Evolutionary conservation across 2,797 vertebrate genomes (phyloP).

Genomic region (Ambastaia sidthimunki): DNA sequence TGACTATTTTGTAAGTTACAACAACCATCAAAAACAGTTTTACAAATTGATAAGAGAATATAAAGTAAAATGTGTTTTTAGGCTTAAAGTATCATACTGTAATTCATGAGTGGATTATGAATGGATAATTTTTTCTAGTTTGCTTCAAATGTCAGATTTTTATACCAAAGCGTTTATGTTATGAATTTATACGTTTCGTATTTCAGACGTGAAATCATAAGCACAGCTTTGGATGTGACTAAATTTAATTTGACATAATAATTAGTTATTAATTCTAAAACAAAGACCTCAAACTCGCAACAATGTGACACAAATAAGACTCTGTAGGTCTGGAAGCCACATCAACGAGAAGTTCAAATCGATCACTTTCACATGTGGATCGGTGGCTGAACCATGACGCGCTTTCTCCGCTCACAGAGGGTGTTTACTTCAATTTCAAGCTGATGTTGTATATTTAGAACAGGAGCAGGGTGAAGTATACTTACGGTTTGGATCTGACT

Average conservation of each 20-base stretch:
- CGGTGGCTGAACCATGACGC: conserved; percentile 27
- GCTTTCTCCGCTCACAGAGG: conserved; percentile 5
- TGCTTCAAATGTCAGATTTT: background rate
- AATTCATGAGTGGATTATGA: background rate
- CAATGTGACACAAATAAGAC: background rate
- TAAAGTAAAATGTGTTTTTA: background rate
- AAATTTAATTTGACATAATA: background rate
- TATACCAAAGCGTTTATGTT: background rate
- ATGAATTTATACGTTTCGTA: too few relatives aligned
- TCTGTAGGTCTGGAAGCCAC: background rate
- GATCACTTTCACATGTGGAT: conserved; percentile 54
- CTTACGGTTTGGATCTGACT: conserved; percentile 73
- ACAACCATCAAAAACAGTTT: background rate
- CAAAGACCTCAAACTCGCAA: background rate
- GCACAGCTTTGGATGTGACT: background rate
- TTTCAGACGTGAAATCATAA: background rate
- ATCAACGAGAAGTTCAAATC: conserved; percentile 16
- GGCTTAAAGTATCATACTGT: background rate
- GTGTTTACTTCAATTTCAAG: conserved; percentile 67
- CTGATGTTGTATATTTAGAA: conserved; percentile 69
- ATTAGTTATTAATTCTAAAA: background rate
- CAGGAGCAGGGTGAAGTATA: conserved; percentile 65
- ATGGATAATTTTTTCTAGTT: background rate
- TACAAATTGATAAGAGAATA: background rate
- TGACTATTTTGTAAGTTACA: background rate